phyloP scores from a whole-genome alignment of 2,888 invertebrate species.

The Agriopis leucophaearia region DNA sequence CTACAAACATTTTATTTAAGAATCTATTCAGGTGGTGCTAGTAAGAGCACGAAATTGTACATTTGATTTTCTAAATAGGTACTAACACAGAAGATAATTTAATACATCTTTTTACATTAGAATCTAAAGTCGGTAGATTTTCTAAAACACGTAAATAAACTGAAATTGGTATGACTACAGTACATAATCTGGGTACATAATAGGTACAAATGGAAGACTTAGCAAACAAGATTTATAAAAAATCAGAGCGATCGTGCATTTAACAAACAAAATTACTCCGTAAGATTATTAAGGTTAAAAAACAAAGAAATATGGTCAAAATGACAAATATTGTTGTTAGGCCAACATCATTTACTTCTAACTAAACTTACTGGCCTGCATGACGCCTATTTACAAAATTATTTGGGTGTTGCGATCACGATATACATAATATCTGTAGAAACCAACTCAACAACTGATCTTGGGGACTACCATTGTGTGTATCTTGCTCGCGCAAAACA shows the following conservation, averaged over 20 bases:
- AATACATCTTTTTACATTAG: conserved; percentile 20
- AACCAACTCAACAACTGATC: neutral
- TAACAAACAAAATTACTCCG: neutral
- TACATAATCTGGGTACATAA: neutral
- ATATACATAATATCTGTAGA: neutral
- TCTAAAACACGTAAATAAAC: neutral
- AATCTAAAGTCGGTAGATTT: neutral
- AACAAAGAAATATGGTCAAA: too few species aligned
- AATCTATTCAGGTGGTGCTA: conserved; percentile 50
- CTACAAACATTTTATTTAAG: conserved; percentile 48
- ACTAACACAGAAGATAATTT: conserved; percentile 27
- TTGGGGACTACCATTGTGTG: too few species aligned
- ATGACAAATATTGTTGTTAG: neutral
- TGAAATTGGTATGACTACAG: conserved; percentile 1
- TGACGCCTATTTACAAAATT: neutral
- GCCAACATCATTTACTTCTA: conserved; percentile 6
- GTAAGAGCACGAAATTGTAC: conserved; percentile 46
- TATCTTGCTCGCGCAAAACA: too few species aligned
- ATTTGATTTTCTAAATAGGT: conserved; percentile 46
- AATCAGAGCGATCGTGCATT: neutral
- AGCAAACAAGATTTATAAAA: conserved; percentile 6
- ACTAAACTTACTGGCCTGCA: conserved; percentile 10
- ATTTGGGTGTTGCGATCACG: neutral
- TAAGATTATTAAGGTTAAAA: neutral
- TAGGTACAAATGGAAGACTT: conserved; percentile 21